Conservation (phyloP, 2,888 invertebrate genomes). For the Ophioninae sp. region DNA sequence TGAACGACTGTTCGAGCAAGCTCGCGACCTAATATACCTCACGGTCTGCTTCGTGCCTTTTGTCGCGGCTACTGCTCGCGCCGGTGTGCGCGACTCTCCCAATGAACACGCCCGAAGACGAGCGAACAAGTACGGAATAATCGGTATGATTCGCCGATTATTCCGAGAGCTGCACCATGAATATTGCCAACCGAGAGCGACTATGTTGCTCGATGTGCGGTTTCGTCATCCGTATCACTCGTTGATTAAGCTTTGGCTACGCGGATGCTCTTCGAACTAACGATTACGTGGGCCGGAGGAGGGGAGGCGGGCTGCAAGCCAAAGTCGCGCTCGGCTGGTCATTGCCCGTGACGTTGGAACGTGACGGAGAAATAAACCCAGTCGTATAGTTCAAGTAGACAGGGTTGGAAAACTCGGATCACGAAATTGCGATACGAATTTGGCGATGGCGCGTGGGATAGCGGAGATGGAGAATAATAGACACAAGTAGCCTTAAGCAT, state of each 20-base stretch:
- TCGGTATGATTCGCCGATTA: not conserved
- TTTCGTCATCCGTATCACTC: not conserved
- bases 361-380: not conserved
- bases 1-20: constrained; percentile 79
- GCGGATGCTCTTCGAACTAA: not conserved
- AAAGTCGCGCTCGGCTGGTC: not conserved
- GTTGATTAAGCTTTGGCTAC: constrained; percentile 2
- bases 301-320: not conserved
- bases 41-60: constrained; percentile 51
- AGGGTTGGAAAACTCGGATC: not conserved
- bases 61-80: constrained; percentile 17
- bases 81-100: constrained; percentile 52
- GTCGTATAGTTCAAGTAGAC: not conserved
- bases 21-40: constrained; percentile 75
- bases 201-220: not conserved
- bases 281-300: not conserved
- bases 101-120: constrained; percentile 47
- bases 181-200: not conserved
- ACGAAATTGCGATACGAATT: not conserved
- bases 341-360: not conserved
- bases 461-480: not conserved
- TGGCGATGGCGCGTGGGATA: not conserved
- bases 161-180: not conserved
- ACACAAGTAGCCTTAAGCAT: too few relatives aligned
- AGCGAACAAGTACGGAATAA: constrained; percentile 29